Evolutionary conservation across 2,797 vertebrate genomes (phyloP), one percentile per base, ranked within the genome.

Genomic region (Sebastes nivosus): DNA sequence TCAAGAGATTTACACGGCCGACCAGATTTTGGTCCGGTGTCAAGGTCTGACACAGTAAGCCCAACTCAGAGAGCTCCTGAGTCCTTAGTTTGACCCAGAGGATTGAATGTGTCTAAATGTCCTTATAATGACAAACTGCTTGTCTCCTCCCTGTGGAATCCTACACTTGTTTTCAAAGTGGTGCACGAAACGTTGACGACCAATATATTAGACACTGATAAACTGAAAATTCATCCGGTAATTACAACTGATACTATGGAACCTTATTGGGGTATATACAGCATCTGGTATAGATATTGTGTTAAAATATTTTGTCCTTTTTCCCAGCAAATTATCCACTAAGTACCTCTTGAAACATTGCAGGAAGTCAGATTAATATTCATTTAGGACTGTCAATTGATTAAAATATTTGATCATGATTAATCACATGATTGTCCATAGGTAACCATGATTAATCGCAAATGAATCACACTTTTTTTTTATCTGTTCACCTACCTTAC

Each of bases 1-100:
- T 82, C 64, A 82, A 42, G 75, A 89, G 88, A 93, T 93, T 92
- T 90, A 92, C 82, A 88, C 46, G 69, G 75, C 54, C 74, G 81
- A 84, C 67, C 72, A 82, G 58, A 79, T 80, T 90, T 89, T 87
- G 84, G 80, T 82, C 61, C 54, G 0, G 34, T 84, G 89, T 90
- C 82, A 87, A 82, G 57, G 79, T 75, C 77, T 87, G 87, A 91
- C 80, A 82, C 30, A 67, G 75, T 85, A 68, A 81, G 77, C 55
- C 79, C 83, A 82, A 87, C 66, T 82, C 42, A 75, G 36, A 83
- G 59, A 88, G 83, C 78, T 65, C 66, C 73, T 20, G 69, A 82
- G 92, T 72, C 88, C 88, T 80, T 8, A 25, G 78, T 78, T 77
- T 90, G 90, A 93, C 92, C 90, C 81, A 67, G 59, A 87, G 83